phyloP scores from a whole-genome alignment of 2,113 vertebrate genomes.

The Dicentrarchus labrax region DNA sequence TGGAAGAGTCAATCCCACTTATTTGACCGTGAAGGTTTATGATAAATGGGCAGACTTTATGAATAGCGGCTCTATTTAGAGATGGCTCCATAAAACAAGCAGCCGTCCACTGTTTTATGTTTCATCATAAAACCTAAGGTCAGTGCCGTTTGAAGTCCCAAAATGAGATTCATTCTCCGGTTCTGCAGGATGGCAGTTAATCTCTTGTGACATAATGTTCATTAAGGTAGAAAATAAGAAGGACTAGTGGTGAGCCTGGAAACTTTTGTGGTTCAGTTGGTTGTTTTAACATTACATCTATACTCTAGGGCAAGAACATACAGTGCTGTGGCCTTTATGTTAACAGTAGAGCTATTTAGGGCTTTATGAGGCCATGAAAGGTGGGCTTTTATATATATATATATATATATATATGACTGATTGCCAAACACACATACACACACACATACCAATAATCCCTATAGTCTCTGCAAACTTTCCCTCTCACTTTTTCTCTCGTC shows the following conservation, averaged over 20 bases:
- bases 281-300: not conserved
- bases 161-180: conserved; percentile 35
- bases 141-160: conserved; percentile 45
- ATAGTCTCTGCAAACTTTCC: conserved; percentile 43
- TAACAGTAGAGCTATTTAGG: conserved; percentile 30
- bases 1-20: conserved; percentile 41
- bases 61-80: conserved; percentile 70
- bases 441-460: conserved; percentile 37
- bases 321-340: conserved; percentile 25
- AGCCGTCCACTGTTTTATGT: conserved; percentile 62
- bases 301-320: conserved; percentile 3
- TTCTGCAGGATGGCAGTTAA: conserved; percentile 29
- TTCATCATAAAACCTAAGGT: conserved; percentile 61
- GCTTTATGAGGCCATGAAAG: conserved; percentile 56
- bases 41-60: conserved; percentile 58
- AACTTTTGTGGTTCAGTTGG: conserved; percentile 12
- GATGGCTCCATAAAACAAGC: conserved; percentile 69
- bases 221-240: conserved; percentile 15
- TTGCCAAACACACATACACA: not conserved
- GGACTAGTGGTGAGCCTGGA: conserved; percentile 2
- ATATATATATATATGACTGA: not conserved
- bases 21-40: conserved; percentile 55
- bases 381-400: conserved; percentile 12
- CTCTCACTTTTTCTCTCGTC: conserved; percentile 40
- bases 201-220: conserved; percentile 45